These are phyloP conservation scores for Schizaphis graminum DNA, from an alignment of 2,888 invertebrate species.

Conservation along the genomic window DNA sequence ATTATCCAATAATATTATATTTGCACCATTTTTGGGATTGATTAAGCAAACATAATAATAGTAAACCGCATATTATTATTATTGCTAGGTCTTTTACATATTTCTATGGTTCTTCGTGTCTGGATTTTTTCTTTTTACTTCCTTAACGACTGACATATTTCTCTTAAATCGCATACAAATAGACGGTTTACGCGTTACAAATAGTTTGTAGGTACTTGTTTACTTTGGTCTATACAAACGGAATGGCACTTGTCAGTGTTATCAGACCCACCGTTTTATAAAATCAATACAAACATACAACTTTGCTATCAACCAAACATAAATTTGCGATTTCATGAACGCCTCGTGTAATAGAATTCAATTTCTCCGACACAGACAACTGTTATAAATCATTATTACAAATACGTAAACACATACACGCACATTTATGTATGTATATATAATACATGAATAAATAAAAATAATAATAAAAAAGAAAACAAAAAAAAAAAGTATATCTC, in stretches of 20 bases:
- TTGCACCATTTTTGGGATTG: not conserved
- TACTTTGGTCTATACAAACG: not conserved
- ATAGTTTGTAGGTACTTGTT: conserved; percentile 16
- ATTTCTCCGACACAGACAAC: not conserved
- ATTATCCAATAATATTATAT: not conserved
- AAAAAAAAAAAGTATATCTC: not conserved
- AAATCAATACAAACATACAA: conserved; percentile 10
- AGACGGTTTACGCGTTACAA: not conserved
- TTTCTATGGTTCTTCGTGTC: not conserved
- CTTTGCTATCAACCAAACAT: conserved; percentile 1
- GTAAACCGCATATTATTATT: not conserved
- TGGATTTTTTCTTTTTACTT: not conserved
- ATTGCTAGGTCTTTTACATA: not conserved
- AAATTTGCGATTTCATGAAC: not conserved
- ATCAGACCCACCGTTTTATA: not conserved
- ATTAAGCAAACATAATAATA: not conserved
- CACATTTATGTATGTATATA: not conserved
- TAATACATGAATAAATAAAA: not conserved
- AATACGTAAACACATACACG: not conserved
- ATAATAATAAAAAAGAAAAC: not conserved
- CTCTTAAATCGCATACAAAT: conserved; percentile 9
- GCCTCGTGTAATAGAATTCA: conserved; percentile 3
- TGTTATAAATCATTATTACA: not conserved
- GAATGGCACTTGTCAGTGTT: not conserved
- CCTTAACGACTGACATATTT: not conserved